Evolutionary conservation across 53 echinoderm and acorn worm species (phyloP).

Genomic region (Paelopatides confundens): DNA sequence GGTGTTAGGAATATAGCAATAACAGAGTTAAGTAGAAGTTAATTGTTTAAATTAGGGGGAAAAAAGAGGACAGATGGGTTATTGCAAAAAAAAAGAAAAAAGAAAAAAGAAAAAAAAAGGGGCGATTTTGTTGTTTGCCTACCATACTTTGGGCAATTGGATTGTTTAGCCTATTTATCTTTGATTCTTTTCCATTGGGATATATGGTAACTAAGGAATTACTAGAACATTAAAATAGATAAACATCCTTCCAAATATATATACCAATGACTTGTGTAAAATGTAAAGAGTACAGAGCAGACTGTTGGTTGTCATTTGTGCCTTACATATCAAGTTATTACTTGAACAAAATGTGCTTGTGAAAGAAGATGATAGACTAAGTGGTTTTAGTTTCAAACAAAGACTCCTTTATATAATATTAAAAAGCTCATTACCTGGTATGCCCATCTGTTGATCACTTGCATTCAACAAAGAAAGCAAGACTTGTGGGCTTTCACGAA

Average conservation of each 20-base stretch:
- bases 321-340: neutral
- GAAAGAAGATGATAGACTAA: neutral
- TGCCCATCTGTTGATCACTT: no score
- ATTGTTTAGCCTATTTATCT: constrained; percentile 17
- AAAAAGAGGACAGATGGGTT: constrained; percentile 4
- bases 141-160: neutral
- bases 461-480: no score
- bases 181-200: neutral
- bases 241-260: no score
- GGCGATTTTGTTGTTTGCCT: neutral
- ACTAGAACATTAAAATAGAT: no score
- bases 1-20: neutral
- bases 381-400: no score
- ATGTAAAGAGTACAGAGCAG: no score
- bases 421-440: no score
- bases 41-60: constrained; percentile 43
- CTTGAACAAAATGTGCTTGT: neutral
- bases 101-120: neutral
- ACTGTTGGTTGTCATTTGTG: neutral
- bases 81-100: neutral
- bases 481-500: no score
- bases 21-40: constrained; percentile 34
- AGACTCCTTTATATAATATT: no score
- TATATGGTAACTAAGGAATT: no score
- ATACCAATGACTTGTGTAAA: no score